Conservation (phyloP, 2,113 vertebrate species). For the Podilymbus podiceps region DNA sequence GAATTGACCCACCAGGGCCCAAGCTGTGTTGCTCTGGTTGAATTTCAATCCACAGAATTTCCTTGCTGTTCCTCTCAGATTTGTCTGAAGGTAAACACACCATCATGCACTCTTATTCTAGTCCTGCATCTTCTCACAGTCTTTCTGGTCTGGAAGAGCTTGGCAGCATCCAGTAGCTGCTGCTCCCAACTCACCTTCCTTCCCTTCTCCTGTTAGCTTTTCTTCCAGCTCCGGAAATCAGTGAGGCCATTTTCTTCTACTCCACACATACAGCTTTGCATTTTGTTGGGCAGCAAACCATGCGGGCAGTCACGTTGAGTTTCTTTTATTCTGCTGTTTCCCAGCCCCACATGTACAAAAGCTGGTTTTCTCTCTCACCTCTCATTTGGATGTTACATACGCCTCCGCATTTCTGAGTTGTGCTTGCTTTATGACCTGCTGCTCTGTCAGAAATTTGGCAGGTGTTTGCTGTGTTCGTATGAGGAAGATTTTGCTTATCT, state of each 20-base stretch:
- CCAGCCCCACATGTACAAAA: not conserved
- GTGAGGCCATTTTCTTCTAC: not conserved
- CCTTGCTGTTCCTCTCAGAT: not conserved
- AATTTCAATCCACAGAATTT: not conserved
- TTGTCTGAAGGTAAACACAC: not conserved
- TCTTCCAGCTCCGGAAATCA: not conserved
- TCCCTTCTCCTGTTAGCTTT: not conserved
- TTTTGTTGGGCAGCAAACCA: not conserved
- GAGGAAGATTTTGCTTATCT: not conserved
- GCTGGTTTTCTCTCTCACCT: not conserved
- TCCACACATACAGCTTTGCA: not conserved
- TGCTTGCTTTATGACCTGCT: not conserved
- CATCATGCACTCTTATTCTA: not conserved
- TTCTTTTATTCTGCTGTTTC: constrained; percentile 36
- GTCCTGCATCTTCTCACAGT: not conserved
- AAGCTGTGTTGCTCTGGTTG: not conserved
- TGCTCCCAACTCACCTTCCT: not conserved
- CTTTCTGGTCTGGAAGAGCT: not conserved
- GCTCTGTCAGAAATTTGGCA: too few species aligned
- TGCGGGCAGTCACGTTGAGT: not conserved
- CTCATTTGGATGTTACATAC: not conserved
- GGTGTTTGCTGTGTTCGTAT: too few species aligned
- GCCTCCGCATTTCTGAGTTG: not conserved
- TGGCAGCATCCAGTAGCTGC: not conserved
- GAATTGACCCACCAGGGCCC: not conserved